Base-by-base conservation (phyloP, 2,888 invertebrate genomes). In the Unio pictorum region DNA sequence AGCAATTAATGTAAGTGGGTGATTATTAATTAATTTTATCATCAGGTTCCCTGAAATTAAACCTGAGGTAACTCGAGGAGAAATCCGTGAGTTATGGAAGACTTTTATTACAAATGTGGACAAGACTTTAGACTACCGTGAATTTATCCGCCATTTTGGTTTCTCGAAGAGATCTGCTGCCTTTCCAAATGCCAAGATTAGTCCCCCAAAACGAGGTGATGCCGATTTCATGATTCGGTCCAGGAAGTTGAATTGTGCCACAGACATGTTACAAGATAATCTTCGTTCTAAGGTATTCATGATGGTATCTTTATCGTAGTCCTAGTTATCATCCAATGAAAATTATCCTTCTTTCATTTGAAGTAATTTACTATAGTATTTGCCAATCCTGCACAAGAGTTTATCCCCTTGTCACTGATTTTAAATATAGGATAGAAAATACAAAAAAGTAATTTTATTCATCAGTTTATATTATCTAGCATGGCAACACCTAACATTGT, bases 71-170 rank as follows among this genome's bases (percentile, higher is more conserved):
- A 84, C 86, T 3, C 81, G 89, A 23, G 88, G 89, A 18, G 90
- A 90, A 74, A 88, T 90, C 55, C 74, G 89, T 57, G 86, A 87
- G 61, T 66, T 90, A 34, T 90, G 90, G 90, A 82, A 85, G 66
- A 89, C 88, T 3, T 89, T 89, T 76, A 89, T 89, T 74, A 86
- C 88, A 34, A 89, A 90, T 80, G 80, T 84, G 23, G 87, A 89
- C 76, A 85, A 86, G 69, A 88, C 87, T 0, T 76, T 90, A 45
- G 89, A 90, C 66, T 90, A 84, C 71, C 78, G 79, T 57, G 85
- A 90, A 80, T 90, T 90, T 82, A 81, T 87, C 30, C 84, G 90
- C 45, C 88, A 89, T 75, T 90, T 90, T 79, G 89, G 89, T 23
- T 89, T 88, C 80, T 86, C 88, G 30, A 78, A 83, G 69, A 81